Percentiles rank a stretch among this genome's conserved stretches.
Conservation (phyloP, 1,140 invertebrate species). For the Brachionus paranguensis region DNA sequence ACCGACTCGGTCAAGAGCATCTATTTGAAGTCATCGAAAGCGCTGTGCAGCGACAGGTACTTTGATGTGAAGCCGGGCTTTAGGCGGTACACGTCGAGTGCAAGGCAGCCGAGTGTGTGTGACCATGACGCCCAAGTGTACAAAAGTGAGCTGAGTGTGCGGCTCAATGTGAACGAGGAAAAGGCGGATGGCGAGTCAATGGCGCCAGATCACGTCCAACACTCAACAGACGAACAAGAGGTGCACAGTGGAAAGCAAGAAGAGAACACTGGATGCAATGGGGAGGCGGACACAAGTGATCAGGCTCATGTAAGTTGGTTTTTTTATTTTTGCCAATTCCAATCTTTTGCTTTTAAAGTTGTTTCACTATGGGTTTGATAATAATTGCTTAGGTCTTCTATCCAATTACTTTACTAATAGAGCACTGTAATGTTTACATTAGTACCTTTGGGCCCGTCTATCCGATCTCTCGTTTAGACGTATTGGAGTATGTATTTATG, state of each 20-base stretch:
- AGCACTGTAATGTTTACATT: no score
- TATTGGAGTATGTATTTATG: no score
- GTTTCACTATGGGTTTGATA: no score
- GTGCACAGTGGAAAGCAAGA: not conserved
- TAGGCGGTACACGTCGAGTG: not conserved
- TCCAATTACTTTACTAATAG: no score
- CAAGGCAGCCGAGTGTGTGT: not conserved
- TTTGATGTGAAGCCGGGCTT: not conserved
- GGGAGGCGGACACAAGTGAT: no score
- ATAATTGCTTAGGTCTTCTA: no score
- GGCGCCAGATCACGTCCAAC: not conserved
- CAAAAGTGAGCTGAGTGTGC: not conserved
- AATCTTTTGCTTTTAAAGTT: no score
- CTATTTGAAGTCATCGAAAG: conserved; percentile 10
- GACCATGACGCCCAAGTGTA: not conserved
- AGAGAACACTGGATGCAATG: not conserved
- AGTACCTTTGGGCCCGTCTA: no score
- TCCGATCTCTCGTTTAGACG: no score
- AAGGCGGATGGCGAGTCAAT: not conserved
- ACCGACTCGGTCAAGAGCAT: conserved; percentile 2
- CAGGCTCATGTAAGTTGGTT: no score
- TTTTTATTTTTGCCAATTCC: not conserved
- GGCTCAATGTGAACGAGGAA: not conserved
- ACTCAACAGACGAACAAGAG: not conserved
- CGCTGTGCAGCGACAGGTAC: not conserved